phyloP scores from a whole-genome alignment of 1,140 invertebrate species.

The Philotrypesis tridentata region DNA sequence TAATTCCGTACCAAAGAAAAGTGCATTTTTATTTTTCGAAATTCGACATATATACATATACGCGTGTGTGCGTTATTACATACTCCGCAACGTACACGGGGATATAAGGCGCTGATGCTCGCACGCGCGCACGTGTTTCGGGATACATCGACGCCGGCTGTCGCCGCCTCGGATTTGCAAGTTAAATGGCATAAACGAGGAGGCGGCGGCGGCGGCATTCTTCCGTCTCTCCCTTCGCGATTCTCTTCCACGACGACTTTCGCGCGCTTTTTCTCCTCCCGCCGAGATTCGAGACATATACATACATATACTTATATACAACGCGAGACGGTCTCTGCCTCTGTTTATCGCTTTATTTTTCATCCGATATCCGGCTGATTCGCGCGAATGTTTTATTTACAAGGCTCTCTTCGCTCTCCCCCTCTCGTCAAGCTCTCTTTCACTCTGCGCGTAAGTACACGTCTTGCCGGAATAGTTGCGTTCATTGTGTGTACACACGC shows the following conservation, averaged over 20 bases:
- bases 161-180: constrained; percentile 64
- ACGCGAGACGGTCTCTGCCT: background rate
- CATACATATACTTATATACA: too few species aligned
- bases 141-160: background rate
- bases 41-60: too few species aligned
- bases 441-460: background rate
- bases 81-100: too few species aligned
- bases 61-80: too few species aligned
- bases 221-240: constrained; percentile 51
- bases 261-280: background rate
- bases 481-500: background rate
- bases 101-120: constrained; percentile 20
- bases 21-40: too few species aligned
- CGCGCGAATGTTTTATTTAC: constrained; percentile 10
- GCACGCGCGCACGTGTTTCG: constrained; percentile 31
- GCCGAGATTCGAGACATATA: constrained; percentile 9
- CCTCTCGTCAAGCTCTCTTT: background rate
- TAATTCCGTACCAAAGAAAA: too few species aligned
- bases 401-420: too few species aligned
- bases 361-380: background rate
- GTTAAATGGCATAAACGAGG: constrained; percentile 68
- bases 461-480: background rate
- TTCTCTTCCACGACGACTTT: constrained; percentile 10
- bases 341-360: constrained; percentile 19
- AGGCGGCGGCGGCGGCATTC: constrained; percentile 31